A percentile compares a stretch with the other conserved stretches of the same genome.
These are phyloP conservation scores for Oscarella lobularis DNA, from an alignment of 37 sponge, comb jelly and placozoan species.

Conservation along the genomic window DNA sequence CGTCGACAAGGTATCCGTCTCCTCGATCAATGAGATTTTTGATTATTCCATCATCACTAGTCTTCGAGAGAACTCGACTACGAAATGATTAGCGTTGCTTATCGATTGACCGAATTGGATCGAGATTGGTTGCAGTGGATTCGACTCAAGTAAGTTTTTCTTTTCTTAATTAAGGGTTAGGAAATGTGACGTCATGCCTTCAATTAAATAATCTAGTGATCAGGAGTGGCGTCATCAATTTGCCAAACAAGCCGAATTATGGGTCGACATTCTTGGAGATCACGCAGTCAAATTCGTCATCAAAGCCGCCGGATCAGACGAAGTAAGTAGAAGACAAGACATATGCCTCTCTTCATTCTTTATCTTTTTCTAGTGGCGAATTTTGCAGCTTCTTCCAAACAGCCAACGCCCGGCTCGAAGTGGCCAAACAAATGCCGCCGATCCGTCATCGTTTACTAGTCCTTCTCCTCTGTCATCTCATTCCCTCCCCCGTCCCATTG, in stretches of 20 bases:
- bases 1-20: too few species aligned
- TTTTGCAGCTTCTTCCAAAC: too few species aligned
- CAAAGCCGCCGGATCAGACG: not conserved
- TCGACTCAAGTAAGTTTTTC: not conserved
- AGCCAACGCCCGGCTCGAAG: too few species aligned
- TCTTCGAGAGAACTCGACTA: not conserved
- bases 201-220: not conserved
- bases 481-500: too few species aligned
- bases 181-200: not conserved
- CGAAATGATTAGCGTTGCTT: not conserved
- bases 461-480: too few species aligned
- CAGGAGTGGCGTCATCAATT: not conserved
- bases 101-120: not conserved
- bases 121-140: not conserved
- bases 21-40: too few species aligned
- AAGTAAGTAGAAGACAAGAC: too few species aligned
- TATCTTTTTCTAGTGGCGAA: too few species aligned
- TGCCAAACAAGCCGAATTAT: not conserved
- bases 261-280: not conserved
- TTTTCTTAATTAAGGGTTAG: not conserved
- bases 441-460: too few species aligned
- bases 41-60: not conserved
- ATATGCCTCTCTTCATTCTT: too few species aligned
- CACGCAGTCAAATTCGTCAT: not conserved
- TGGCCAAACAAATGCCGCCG: too few species aligned